phyloP scores from a whole-genome alignment of 2,113 vertebrate genomes.

The Gallinago paraguaiae region DNA sequence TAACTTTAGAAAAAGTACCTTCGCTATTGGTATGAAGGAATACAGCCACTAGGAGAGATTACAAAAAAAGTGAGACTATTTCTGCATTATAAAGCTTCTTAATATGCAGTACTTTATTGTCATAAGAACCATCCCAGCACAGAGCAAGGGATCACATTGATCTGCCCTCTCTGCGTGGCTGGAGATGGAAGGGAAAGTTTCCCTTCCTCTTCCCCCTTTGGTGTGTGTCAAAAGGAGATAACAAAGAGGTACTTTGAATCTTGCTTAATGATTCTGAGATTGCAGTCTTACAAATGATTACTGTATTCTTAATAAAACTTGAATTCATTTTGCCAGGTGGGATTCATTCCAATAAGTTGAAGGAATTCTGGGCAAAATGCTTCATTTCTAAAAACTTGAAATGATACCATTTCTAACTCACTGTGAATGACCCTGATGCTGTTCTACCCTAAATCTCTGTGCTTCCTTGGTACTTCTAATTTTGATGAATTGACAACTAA shows the following conservation, averaged over 20 bases:
- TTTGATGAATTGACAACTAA: not conserved
- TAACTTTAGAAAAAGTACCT: not conserved
- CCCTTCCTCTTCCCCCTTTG: not conserved
- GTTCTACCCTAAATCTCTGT: not conserved
- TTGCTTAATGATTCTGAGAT: not conserved
- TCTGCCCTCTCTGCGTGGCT: not conserved
- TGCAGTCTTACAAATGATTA: not conserved
- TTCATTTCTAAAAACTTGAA: not conserved
- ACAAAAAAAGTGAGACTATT: rapidly evolving
- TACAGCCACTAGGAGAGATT: not conserved
- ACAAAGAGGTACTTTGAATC: not conserved
- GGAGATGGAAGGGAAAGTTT: rapidly evolving
- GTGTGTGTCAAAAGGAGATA: not conserved
- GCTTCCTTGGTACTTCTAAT: not conserved
- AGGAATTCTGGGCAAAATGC: not conserved
- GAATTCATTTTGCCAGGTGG: not conserved
- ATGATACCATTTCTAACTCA: rapidly evolving
- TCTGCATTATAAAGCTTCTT: not conserved
- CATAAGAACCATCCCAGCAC: not conserved
- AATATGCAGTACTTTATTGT: not conserved
- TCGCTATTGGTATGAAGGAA: not conserved
- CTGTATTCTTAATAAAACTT: not conserved
- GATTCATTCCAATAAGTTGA: not conserved
- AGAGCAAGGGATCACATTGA: rapidly evolving
- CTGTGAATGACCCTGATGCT: not conserved